Conservation (phyloP, 1,140 invertebrate species). For the Hyposmocoma kahamanoa region DNA sequence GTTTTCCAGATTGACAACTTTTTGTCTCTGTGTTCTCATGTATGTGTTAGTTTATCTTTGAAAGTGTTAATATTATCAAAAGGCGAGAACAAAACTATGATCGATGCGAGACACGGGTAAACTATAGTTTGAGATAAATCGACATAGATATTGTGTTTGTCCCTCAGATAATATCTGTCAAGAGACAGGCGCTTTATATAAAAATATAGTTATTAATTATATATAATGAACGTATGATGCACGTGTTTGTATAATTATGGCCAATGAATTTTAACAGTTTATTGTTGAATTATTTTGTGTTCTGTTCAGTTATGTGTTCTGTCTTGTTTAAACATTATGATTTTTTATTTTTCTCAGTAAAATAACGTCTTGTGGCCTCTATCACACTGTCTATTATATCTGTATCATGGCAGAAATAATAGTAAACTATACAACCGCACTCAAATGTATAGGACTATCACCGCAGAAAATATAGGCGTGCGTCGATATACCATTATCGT, state of each 20-base stretch:
- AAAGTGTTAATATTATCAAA: constrained; percentile 53
- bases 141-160: constrained; percentile 37
- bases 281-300: no score
- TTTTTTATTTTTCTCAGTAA: no score
- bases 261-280: no score
- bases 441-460: constrained; percentile 40
- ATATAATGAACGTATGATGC: no score
- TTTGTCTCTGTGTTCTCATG: no score
- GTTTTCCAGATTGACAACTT: no score
- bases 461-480: constrained; percentile 38
- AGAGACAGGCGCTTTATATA: constrained; percentile 42
- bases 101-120: constrained; percentile 42
- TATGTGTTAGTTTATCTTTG: no score
- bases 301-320: no score
- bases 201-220: no score
- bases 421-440: constrained; percentile 25
- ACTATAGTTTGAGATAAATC: constrained; percentile 42
- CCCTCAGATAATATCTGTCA: constrained; percentile 38
- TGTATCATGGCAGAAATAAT: constrained; percentile 8
- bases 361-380: no score
- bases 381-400: background rate
- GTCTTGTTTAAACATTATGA: no score
- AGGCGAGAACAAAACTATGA: constrained; percentile 62
- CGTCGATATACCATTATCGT: constrained; percentile 47
- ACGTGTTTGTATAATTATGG: no score